Base-by-base conservation (phyloP, 2,797 vertebrate species). In the Phylloscopus collybita region DNA sequence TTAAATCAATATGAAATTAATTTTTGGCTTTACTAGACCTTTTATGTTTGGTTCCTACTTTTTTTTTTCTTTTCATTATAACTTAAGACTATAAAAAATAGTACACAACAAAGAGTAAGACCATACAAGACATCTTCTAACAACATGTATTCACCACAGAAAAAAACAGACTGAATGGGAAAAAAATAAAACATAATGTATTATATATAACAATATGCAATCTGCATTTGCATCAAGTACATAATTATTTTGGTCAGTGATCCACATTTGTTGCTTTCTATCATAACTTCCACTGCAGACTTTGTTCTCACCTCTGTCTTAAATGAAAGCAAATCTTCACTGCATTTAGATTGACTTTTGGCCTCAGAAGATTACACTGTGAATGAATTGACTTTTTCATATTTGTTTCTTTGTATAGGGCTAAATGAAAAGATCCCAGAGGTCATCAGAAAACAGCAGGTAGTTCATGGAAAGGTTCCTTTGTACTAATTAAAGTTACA, bases 1-100 rank as follows among this genome's bases (percentile, higher is more conserved):
- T 99, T 98, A 99, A 98, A 98, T 99, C 98, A 98, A 98, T 99
- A 99, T 98, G 99, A 99, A 99, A 99, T 99, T 98, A 99, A 99
- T 99, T 99, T 99, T 99, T 99, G 99, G 99, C 99, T 99, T 99
- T 98, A 99, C 99, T 99, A 99, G 99, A 99, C 99, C 99, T 98
- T 99, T 98, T 98, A 98, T 98, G 99, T 99, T 99, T 99, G 99
- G 99, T 99, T 99, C 98, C 98, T 98, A 98, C 98, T 97, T 98
- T 98, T 99, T 98, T 98, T 95, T 96, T 92, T 86, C 56, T 98
- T 98, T 99, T 99, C 97, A 98, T 99, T 98, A 98, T 98, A 98
- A 98, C 97, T 98, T 98, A 98, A 99, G 97, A 98, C 98, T 98
- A 98, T 98, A 98, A 98, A 98, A 98, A 98, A 98, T 97, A 97